phyloP scores from a whole-genome alignment of 2,888 invertebrate species.

The Operophtera brumata region DNA sequence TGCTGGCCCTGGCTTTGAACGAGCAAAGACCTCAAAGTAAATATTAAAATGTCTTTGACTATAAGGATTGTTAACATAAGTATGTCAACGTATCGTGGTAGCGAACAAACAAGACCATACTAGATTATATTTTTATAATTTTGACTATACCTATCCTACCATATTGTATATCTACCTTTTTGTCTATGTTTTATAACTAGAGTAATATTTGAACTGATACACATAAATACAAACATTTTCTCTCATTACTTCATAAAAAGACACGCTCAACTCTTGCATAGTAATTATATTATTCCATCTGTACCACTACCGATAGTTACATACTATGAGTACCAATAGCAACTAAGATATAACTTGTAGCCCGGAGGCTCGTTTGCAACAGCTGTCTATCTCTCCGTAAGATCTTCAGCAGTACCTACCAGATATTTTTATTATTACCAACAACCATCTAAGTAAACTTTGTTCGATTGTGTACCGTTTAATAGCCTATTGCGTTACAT shows the following conservation, averaged over 20 bases:
- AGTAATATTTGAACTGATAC: neutral
- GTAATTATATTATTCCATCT: slow-evolving; percentile 20
- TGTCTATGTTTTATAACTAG: neutral
- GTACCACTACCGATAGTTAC: slow-evolving; percentile 10
- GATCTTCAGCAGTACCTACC: slow-evolving; percentile 47
- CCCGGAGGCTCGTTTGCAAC: slow-evolving; percentile 58
- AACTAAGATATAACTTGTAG: slow-evolving; percentile 30
- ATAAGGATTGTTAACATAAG: neutral
- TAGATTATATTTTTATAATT: no score
- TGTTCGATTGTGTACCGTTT: slow-evolving; percentile 62
- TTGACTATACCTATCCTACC: no score
- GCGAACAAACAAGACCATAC: neutral
- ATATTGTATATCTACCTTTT: no score
- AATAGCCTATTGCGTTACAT: slow-evolving; percentile 65
- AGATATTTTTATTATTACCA: slow-evolving; percentile 52
- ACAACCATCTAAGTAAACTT: slow-evolving; percentile 63
- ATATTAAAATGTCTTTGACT: no score
- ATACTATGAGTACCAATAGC: slow-evolving; percentile 1
- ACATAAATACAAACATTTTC: neutral
- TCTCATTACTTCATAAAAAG: neutral
- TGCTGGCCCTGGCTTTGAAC: neutral
- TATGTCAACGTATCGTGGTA: neutral
- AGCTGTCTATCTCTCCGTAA: slow-evolving; percentile 49
- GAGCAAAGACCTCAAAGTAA: no score
- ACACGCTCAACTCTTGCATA: slow-evolving; percentile 16